These are phyloP conservation scores for Orthonychiurus folsomi DNA, from an alignment of 2,888 invertebrate species.

Conservation along the genomic window DNA sequence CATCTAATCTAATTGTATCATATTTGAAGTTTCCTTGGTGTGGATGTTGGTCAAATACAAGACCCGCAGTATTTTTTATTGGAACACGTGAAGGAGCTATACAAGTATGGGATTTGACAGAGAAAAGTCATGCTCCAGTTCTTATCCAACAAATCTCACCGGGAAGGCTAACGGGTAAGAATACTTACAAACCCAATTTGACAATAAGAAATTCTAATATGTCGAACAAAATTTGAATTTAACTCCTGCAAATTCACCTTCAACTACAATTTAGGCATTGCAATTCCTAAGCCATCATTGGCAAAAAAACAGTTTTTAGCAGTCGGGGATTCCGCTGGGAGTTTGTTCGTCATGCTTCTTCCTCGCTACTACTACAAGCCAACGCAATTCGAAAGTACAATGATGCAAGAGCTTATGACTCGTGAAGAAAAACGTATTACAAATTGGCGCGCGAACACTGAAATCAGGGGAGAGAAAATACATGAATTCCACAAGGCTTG, in stretches of 20 bases:
- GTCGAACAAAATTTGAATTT: not conserved
- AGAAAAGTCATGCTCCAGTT: constrained; percentile 59
- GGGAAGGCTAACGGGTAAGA: constrained; percentile 56
- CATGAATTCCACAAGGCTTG: constrained; percentile 15
- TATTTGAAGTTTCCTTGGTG: constrained; percentile 37
- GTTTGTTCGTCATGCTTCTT: constrained; percentile 29
- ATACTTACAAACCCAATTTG: constrained; percentile 37
- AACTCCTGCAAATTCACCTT: not conserved
- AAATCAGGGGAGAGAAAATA: constrained; percentile 18
- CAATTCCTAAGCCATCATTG: constrained; percentile 30
- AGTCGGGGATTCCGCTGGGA: constrained; percentile 32
- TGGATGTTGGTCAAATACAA: constrained; percentile 63
- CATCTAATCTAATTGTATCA: too few relatives aligned
- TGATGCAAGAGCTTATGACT: constrained; percentile 33
- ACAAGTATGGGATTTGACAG: constrained; percentile 71
- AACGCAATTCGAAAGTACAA: constrained; percentile 25
- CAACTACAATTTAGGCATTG: constrained; percentile 19
- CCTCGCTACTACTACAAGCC: constrained; percentile 33
- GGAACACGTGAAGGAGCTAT: constrained; percentile 63
- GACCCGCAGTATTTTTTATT: constrained; percentile 62
- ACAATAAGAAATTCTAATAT: too few relatives aligned
- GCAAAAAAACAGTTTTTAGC: constrained; percentile 36
- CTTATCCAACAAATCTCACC: constrained; percentile 60
- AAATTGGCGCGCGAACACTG: constrained; percentile 25
- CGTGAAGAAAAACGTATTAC: constrained; percentile 33